Evolutionary conservation across 2,797 vertebrate genomes (phyloP).

Genomic region (Peromyscus nudipes): DNA sequence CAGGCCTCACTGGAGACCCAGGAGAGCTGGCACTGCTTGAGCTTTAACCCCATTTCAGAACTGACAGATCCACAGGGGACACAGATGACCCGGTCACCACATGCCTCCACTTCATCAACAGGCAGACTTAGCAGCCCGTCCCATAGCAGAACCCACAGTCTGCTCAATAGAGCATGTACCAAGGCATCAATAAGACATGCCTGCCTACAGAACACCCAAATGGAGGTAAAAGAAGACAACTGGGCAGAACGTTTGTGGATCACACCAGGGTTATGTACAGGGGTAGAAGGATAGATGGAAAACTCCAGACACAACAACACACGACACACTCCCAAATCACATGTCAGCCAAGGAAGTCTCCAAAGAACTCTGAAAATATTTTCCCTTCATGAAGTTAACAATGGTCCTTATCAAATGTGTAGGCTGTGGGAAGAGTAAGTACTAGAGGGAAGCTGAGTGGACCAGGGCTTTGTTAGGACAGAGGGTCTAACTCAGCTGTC

Average conservation of each 20-base stretch:
- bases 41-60: neutral
- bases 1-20: neutral
- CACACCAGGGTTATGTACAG: no score
- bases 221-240: neutral
- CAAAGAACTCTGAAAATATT: neutral
- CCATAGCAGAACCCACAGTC: neutral
- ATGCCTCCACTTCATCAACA: neutral
- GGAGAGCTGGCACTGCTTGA: no score
- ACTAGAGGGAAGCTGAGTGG: neutral
- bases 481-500: neutral
- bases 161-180: neutral
- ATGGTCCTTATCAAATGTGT: neutral
- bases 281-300: neutral
- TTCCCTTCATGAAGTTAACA: neutral
- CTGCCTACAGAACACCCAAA: neutral
- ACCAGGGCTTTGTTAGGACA: neutral
- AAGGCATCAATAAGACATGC: neutral
- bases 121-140: neutral
- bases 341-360: neutral
- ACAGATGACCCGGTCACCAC: neutral
- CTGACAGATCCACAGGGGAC: neutral
- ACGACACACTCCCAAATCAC: neutral
- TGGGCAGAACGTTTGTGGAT: neutral
- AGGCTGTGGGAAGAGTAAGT: neutral
- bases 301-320: neutral